Base-by-base conservation (phyloP, 2,888 invertebrate genomes). In the Argynnis bischoffii region DNA sequence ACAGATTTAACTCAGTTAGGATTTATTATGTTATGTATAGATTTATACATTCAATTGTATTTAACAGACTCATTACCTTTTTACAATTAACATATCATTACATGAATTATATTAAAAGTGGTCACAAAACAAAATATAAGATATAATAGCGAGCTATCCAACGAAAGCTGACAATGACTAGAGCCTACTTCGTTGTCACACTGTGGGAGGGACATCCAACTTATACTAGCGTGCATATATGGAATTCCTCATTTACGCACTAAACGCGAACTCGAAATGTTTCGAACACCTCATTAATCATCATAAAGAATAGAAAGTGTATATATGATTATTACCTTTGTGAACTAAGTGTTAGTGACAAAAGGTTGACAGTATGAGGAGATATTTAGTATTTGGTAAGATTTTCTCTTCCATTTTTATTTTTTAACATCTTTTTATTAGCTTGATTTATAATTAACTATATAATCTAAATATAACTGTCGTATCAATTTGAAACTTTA, bases 201-300 rank as follows among this genome's bases (percentile, higher is more conserved):
- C 31, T 6, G 64, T 71, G 67, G 69, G 60, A 67, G 71, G 71
- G 71, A 61, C 55, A 54, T 64, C 64, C 21, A 61, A 53, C 64
- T 69, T 69, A 69, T 67, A 61, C 71, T 47, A 57, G 47, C 53
- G 11, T 11, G 31, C 65, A 46, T 51, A 16, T 41, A 60, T 60
- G 55, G 59, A 51, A 60, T 46, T 61, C 54, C 26, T 51, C 70
- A 71, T 69, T 71, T 68, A 68, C 56, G 64, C 68, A 46, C 50
- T 57, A 51, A 66, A 11, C 63, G 63, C 64, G 64, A 64, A 55
- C 55, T 60, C 56, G 71, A 69, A 69, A 66, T 69, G 71, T 71
- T 64, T 69, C 57, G 41, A 66, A 57, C 26, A 8, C 46, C 35
- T 50, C 56, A 66, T 66, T 60, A 61, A 66, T 66, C 66, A 66